Evolutionary conservation across 2,888 invertebrate genomes (phyloP).

Genomic region (Mycalesis mineus): DNA sequence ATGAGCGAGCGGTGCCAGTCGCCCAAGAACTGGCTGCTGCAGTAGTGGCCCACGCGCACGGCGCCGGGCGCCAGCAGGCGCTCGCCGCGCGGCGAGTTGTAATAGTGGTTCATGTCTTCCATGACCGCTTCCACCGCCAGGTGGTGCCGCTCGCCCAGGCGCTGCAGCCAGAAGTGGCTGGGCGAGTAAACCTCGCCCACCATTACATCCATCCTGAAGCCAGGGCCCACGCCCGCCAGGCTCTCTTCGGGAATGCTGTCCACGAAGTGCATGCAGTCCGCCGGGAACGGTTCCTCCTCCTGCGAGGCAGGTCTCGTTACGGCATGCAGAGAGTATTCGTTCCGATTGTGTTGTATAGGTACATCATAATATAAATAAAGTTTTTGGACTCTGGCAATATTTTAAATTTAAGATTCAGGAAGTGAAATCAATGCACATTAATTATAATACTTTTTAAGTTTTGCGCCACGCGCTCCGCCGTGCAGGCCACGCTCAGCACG

Average conservation of each 20-base stretch:
- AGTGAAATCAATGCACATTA: no score
- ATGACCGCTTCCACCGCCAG: slow-evolving; percentile 64
- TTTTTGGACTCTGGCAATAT: no score
- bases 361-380: no score
- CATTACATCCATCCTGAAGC: slow-evolving; percentile 56
- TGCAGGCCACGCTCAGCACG: no score
- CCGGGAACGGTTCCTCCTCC: slow-evolving; percentile 67
- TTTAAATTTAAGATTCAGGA: no score
- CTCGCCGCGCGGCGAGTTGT: slow-evolving; percentile 52
- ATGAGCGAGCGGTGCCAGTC: slow-evolving; percentile 77
- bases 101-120: slow-evolving; percentile 73
- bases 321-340: no score
- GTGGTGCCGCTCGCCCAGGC: slow-evolving; percentile 49
- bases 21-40: slow-evolving; percentile 57
- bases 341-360: no score
- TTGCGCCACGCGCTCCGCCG: no score
- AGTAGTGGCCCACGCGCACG: slow-evolving; percentile 66
- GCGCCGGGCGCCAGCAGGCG: slow-evolving; percentile 56
- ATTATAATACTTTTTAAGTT: no score
- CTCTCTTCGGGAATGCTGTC: slow-evolving; percentile 48
- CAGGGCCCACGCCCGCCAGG: slow-evolving; percentile 37
- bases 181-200: slow-evolving; percentile 78
- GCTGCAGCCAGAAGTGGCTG: slow-evolving; percentile 77
- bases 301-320: no score
- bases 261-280: slow-evolving; percentile 59